Base-by-base conservation (phyloP, 1,140 invertebrate genomes). In the Drosophila tropicalis region DNA sequence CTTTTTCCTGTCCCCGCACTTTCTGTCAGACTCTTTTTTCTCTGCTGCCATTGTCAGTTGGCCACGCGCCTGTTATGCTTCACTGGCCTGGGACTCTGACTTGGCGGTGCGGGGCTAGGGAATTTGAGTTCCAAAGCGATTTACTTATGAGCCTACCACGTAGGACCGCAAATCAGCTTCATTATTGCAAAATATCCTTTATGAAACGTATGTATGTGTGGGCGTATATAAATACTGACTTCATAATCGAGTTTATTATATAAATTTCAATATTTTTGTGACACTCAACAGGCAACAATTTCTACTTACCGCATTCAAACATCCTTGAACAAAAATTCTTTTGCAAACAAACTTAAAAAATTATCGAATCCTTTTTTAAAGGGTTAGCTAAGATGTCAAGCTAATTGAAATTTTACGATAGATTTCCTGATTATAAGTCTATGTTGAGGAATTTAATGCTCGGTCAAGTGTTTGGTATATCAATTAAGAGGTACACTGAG, bases 11-110 rank as follows among this genome's bases (percentile, higher is more conserved):
- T 29, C 29, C 54, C 39, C 57, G 2, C 34, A 10, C 34, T 36
- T 9, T 36, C 34, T 36, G 9, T 12, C 34, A 36, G 34, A 36
- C 34, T 36, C 62, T 19, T 17, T n/a, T 72, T 74, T 58, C 17
- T 76, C 67, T 79, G 57, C 82, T 87, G 82, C 72, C 82, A 87
- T 86, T 86, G 82, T 86, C 82, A 86, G 82, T 86, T 79, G 82
- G 79, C 83, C 82, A 86, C 82, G 82, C 82, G 82, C 83, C 83
- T 72, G 75, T 55, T 79, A 82, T 70, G 83, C 75, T 70, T 82
- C 79, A 79, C 60, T 70, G 67, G 79, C 29, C 51, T 58, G 56
- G 32, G 17, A 22, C 44, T 51, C 9, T 22, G 51, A 25, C 22
- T 36, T 25, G 41, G 68, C 29, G 71, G 60, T 65, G 36, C 51